Conservation (phyloP, 1,140 invertebrate genomes). For the Stratiolaelaps scimitus region DNA sequence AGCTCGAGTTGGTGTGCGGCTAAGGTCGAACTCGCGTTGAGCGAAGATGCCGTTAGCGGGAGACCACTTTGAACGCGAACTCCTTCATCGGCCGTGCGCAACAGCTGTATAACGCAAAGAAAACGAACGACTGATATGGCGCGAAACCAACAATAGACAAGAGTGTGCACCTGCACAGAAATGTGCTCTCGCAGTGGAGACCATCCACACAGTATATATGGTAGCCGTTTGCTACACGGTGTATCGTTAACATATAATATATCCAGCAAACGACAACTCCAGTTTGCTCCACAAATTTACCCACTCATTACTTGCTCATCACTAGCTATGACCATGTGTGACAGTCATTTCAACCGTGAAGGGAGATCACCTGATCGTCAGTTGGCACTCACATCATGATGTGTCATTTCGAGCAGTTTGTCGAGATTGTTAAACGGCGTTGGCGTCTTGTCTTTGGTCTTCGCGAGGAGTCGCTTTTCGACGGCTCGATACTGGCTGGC, state of each 20-base stretch:
- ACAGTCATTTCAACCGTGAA: too few species aligned
- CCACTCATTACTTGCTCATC: too few species aligned
- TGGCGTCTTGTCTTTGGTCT: slow-evolving; percentile 62
- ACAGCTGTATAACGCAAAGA: not conserved
- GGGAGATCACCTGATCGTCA: too few species aligned
- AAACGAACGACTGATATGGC: not conserved
- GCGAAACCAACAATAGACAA: too few species aligned
- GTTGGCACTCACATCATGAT: slow-evolving; percentile 48
- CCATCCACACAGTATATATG: too few species aligned
- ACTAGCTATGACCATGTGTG: too few species aligned
- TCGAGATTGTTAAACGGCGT: slow-evolving; percentile 56
- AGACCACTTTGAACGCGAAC: slow-evolving; percentile 9
- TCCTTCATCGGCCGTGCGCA: slow-evolving; percentile 15
- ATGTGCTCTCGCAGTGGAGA: too few species aligned
- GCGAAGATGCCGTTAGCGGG: slow-evolving; percentile 7
- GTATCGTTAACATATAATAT: too few species aligned
- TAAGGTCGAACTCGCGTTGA: not conserved
- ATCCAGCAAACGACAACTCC: too few species aligned
- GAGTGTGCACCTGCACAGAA: too few species aligned
- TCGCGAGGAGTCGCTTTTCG: slow-evolving; percentile 56
- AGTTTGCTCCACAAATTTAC: too few species aligned
- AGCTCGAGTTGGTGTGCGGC: slow-evolving; percentile 16
- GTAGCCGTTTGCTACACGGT: too few species aligned
- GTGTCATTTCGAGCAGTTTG: slow-evolving; percentile 56
- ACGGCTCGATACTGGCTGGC: slow-evolving; percentile 57